Base-by-base conservation (phyloP, 2,113 vertebrate species). In the Oxyura jamaicensis region DNA sequence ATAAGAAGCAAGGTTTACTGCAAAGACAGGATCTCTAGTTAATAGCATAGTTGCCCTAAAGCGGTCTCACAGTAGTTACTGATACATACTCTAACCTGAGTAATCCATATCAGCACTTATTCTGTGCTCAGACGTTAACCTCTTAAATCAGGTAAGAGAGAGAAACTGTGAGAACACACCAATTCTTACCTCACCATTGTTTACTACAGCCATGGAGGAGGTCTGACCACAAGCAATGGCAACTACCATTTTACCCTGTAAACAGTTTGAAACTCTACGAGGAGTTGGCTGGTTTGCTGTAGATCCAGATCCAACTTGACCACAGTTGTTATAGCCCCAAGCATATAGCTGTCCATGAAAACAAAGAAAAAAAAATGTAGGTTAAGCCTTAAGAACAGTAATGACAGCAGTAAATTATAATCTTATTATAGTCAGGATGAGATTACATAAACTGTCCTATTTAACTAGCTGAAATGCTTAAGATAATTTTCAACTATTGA, bases 301-400 rank as follows among this genome's bases (percentile, higher is more conserved):
- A 92, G 99, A 99, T 92, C 99, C 99, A 35, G 99, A 99, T 68
- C 99, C 99, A 95, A 99, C 99, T 77, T 99, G 99, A 77, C 99
- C 99, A 87, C 99, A 99, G 98, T 99, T 99, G 83, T 99, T 99
- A 96, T 99, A 99, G 91, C 99, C 99, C 99, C 99, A 99, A 5
- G 99, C 98, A 10, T 98, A 99, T 7, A 99, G 98, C 99, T 99
- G 95, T 36, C 58, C 88, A 91, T 11, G 76, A 93, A 86, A 95
- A 77, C 26, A 92, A 91, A 67, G 26, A 89, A 65, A 74, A 65
- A 74, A 33, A 46, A 8, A 12, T 29, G 41, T 25, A 78, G 52
- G 63, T 90, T 80, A 83, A 90, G n/a, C 5, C 48, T 75, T 36
- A 65, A 42, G 41, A 86, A 36, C 2, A 56, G 36, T 8, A 77